Evolutionary conservation across 2,113 vertebrate species (phyloP).

Genomic region (Enhydra lutris): DNA sequence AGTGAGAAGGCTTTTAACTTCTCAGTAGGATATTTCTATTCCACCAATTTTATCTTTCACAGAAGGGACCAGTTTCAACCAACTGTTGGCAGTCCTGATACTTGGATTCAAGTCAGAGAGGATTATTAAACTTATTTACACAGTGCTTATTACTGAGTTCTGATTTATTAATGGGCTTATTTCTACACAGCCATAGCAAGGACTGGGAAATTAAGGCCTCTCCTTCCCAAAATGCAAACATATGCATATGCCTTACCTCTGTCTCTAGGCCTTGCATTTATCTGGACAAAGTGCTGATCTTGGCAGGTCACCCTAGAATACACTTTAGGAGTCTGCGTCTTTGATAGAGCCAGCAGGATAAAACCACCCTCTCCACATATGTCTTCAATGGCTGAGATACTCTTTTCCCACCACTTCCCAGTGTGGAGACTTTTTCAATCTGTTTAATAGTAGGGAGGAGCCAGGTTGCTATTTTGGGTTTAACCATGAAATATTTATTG

Average conservation of each 20-base stretch:
- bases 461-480: conserved; percentile 65
- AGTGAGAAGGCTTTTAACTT: conserved; percentile 4
- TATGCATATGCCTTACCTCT: neutral
- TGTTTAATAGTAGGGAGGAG: conserved; percentile 60
- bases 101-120: conserved; percentile 14
- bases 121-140: conserved; percentile 43
- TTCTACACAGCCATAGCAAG: conserved; percentile 7
- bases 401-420: conserved; percentile 61
- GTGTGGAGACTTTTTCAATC: conserved; percentile 56
- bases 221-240: conserved; percentile 15
- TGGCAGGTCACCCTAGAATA: conserved; percentile 31
- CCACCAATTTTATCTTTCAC: conserved; percentile 15
- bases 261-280: neutral
- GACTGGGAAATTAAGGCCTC: neutral
- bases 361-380: conserved; percentile 43
- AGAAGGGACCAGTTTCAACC: conserved; percentile 4
- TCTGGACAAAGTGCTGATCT: conserved; percentile 42
- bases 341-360: conserved; percentile 9
- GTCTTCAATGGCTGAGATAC: conserved; percentile 62
- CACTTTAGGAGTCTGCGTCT: conserved; percentile 23
- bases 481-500: conserved; percentile 74
- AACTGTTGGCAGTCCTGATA: conserved; percentile 1
- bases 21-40: neutral
- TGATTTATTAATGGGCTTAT: neutral
- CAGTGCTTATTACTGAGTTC: neutral